Conservation (phyloP, 2,797 vertebrate genomes). For the Apogon hyalosoma region DNA sequence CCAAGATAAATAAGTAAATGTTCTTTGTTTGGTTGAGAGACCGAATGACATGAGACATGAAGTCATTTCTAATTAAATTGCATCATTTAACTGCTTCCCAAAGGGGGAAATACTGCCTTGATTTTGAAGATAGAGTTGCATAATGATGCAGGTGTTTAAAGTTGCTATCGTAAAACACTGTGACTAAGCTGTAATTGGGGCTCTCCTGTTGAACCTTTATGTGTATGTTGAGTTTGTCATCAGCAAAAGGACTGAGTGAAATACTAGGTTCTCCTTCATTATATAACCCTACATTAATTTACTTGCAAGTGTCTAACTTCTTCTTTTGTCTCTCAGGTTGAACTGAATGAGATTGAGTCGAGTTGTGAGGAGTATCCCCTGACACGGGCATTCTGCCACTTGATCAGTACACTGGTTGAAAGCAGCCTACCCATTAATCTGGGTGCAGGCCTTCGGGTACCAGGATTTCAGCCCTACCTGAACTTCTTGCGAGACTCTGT, state of each 20-base stretch:
- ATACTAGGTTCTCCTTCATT: background rate
- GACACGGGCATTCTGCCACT: slow-evolving; percentile 92
- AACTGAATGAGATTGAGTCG: slow-evolving; percentile 97
- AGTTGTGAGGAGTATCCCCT: slow-evolving; percentile 96
- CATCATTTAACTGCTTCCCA: background rate
- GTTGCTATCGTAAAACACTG: background rate
- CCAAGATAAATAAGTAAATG: background rate
- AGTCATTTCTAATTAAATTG: background rate
- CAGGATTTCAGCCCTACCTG: slow-evolving; percentile 96
- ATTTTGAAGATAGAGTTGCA: slow-evolving; percentile 1
- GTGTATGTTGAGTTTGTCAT: background rate
- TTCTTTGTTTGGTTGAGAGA: background rate
- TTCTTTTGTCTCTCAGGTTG: slow-evolving; percentile 83
- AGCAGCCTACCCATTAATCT: slow-evolving; percentile 94
- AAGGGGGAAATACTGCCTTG: background rate
- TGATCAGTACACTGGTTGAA: slow-evolving; percentile 94
- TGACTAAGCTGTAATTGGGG: no score
- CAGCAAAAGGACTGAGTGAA: background rate
- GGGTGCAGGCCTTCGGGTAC: slow-evolving; percentile 93
- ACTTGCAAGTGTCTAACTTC: background rate
- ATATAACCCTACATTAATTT: background rate
- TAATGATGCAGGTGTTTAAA: slow-evolving; percentile 2
- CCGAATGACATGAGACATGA: background rate
- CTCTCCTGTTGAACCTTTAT: no score
- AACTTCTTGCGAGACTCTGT: slow-evolving; percentile 94